Percentiles rank a stretch among this genome's conserved stretches.
These are phyloP conservation scores for Lutjanus erythropterus DNA, from an alignment of 2,113 vertebrate species.

Conservation along the genomic window DNA sequence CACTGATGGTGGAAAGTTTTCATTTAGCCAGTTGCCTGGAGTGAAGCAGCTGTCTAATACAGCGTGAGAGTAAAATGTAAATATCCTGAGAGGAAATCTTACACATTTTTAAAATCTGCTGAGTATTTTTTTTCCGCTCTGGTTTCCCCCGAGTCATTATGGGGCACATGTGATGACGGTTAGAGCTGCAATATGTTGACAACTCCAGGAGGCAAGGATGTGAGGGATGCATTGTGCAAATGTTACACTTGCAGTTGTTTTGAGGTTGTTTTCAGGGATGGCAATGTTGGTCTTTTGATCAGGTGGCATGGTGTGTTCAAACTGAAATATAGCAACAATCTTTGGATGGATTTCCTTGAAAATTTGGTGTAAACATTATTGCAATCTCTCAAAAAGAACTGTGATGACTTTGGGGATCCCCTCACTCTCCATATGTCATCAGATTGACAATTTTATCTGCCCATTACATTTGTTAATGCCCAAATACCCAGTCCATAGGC, in stretches of 20 bases:
- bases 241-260: not conserved
- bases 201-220: not conserved
- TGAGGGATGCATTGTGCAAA: not conserved
- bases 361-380: not conserved
- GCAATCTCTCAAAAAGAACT: not conserved
- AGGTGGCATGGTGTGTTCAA: not conserved
- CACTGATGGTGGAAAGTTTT: not conserved
- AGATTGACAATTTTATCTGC: too few relatives aligned
- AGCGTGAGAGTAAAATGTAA: not conserved
- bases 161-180: not conserved
- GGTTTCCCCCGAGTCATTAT: not conserved
- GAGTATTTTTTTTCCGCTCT: not conserved
- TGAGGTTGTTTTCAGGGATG: not conserved
- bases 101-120: not conserved
- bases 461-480: too few relatives aligned
- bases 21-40: not conserved
- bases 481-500: too few relatives aligned
- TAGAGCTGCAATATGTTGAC: not conserved
- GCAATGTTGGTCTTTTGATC: not conserved
- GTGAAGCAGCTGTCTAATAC: conserved; percentile 1
- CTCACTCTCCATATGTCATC: not conserved
- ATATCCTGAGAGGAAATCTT: not conserved
- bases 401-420: not conserved
- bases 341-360: not conserved
- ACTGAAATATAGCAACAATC: not conserved